phyloP scores from a whole-genome alignment of 2,888 invertebrate genomes.

The Pristionchus entomophagus region DNA sequence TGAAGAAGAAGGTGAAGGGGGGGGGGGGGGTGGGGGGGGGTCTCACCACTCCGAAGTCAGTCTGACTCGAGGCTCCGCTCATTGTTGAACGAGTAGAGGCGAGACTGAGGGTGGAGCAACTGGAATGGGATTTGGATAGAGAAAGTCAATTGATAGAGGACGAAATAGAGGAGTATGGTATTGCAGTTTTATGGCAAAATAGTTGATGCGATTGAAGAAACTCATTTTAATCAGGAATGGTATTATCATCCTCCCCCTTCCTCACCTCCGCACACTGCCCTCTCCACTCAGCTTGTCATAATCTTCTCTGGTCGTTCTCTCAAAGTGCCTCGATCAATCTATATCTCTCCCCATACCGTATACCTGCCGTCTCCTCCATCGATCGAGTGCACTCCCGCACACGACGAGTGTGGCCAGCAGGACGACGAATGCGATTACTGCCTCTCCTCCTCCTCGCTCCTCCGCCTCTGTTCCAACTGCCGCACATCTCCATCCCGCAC shows the following conservation, averaged over 20 bases:
- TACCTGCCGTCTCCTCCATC: conserved; percentile 8
- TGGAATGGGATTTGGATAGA: not conserved
- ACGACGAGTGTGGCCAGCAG: conserved; percentile 9
- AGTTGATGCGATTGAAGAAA: too few species aligned
- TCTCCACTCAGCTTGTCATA: not conserved
- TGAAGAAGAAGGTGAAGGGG: conserved; percentile 48
- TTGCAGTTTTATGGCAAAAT: too few species aligned
- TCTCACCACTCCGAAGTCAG: not conserved
- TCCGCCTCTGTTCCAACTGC: conserved; percentile 22
- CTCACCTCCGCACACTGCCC: not conserved
- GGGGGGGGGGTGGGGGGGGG: not conserved
- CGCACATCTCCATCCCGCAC: conserved; percentile 33
- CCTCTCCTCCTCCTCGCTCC: not conserved
- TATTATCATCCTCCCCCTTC: too few species aligned
- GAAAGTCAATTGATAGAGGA: too few species aligned
- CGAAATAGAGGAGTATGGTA: too few species aligned
- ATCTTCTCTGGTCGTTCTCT: not conserved
- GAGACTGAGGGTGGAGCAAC: not conserved
- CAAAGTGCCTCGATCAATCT: not conserved
- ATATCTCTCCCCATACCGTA: not conserved
- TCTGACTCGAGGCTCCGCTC: not conserved
- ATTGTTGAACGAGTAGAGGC: not conserved
- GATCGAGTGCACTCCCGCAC: conserved; percentile 24
- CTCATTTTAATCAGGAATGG: too few species aligned
- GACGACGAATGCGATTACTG: not conserved